A percentile compares a stretch with the other conserved stretches of the same genome.
These are phyloP conservation scores for Drosophila asahinai DNA, from an alignment of 1,140 invertebrate genomes.

Conservation along the genomic window DNA sequence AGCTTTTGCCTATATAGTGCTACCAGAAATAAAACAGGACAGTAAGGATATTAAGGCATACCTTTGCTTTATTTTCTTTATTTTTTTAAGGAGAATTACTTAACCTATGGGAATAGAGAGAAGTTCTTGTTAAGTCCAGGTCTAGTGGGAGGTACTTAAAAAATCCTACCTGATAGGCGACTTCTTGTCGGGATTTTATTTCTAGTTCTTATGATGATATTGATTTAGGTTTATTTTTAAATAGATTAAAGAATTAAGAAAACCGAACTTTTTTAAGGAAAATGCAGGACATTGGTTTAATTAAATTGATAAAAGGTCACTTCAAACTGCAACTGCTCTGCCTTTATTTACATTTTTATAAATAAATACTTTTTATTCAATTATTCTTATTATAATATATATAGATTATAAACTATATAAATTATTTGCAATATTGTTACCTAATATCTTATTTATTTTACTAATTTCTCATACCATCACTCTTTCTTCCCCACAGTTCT, in stretches of 20 bases:
- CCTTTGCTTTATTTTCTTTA: neutral
- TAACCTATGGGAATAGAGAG: neutral
- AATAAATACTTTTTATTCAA: neutral
- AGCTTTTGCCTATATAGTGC: no score
- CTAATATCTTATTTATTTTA: neutral
- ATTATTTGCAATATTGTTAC: no score
- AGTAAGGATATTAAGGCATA: no score
- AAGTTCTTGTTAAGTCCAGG: neutral
- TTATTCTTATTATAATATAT: no score
- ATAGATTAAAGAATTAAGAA: no score
- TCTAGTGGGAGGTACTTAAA: neutral
- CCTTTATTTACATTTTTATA: neutral
- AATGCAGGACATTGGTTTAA: no score
- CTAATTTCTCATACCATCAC: neutral
- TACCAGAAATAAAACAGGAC: neutral
- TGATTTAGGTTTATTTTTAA: no score
- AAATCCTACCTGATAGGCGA: neutral
- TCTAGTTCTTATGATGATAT: neutral
- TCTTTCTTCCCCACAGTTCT: conserved; percentile 57
- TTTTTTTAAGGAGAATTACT: no score
- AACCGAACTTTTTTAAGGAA: no score
- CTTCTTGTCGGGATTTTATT: neutral
- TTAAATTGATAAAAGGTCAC: no score
- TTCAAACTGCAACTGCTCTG: no score
- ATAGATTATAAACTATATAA: no score